These are phyloP conservation scores for Prunella himalayana DNA, from an alignment of 2,113 vertebrate genomes.

Conservation along the genomic window DNA sequence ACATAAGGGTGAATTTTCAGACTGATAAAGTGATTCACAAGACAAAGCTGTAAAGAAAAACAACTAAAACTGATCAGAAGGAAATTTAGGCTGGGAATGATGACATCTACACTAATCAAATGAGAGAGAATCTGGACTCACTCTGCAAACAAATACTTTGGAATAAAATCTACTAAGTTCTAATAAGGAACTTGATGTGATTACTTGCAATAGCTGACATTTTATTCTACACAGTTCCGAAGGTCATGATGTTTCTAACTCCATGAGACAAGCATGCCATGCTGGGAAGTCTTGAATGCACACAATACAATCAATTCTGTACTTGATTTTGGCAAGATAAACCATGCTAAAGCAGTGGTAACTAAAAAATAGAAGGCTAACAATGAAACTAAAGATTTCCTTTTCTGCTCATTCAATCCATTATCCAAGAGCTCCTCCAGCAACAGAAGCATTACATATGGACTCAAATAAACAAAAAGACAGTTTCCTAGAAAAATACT, in stretches of 20 bases:
- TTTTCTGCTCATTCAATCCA: not conserved
- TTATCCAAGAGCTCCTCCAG: not conserved
- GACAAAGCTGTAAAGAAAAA: not conserved
- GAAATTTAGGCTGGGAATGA: not conserved
- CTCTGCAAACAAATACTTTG: not conserved
- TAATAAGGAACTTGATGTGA: not conserved
- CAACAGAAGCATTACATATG: not conserved
- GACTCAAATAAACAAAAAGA: not conserved
- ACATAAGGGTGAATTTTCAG: not conserved
- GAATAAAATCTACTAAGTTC: not conserved
- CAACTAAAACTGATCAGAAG: not conserved
- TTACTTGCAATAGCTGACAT: not conserved
- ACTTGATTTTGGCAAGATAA: not conserved
- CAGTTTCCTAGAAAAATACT: not conserved
- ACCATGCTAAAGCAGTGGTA: not conserved
- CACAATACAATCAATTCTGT: not conserved
- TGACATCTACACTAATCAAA: not conserved
- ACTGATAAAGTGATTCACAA: not conserved
- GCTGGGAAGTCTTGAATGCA: not conserved
- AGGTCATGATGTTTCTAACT: not conserved
- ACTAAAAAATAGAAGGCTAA: not conserved
- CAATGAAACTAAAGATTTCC: not conserved
- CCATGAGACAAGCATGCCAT: not conserved
- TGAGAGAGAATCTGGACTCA: not conserved
- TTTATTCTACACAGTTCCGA: not conserved